phyloP scores from a whole-genome alignment of 2,797 vertebrate genomes.

The Balearica regulorum region DNA sequence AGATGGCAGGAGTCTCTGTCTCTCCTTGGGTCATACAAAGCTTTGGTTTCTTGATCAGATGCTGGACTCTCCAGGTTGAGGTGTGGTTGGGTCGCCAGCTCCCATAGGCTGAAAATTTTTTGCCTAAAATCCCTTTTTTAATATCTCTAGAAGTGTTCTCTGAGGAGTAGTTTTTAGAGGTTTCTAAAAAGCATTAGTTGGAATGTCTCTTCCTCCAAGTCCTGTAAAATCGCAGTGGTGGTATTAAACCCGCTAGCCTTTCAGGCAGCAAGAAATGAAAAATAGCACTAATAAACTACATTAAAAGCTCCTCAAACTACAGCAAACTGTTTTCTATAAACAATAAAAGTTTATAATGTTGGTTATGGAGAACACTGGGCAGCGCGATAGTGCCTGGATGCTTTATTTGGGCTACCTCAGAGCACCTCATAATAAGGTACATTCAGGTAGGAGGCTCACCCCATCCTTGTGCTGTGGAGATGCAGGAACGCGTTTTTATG shows the following conservation, averaged over 20 bases:
- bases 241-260: constrained; percentile 5
- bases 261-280: constrained; percentile 28
- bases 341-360: constrained; percentile 20
- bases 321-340: not conserved
- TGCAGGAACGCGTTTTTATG: not conserved
- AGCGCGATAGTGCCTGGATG: not conserved
- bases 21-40: not conserved
- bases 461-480: not conserved
- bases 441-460: not conserved
- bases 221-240: not conserved
- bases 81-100: not conserved
- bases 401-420: not conserved
- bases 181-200: not conserved
- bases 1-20: not conserved
- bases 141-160: constrained; percentile 1
- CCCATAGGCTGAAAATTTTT: not conserved
- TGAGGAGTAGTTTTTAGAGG: not conserved
- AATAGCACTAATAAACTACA: constrained; percentile 26
- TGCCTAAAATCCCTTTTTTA: not conserved
- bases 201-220: not conserved
- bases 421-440: not conserved
- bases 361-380: not conserved
- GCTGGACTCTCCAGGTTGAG: not conserved
- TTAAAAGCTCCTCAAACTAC: constrained; percentile 25
- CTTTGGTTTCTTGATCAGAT: not conserved